phyloP scores from a whole-genome alignment of 1,140 invertebrate genomes.

The Rhagoletis zephyria region DNA sequence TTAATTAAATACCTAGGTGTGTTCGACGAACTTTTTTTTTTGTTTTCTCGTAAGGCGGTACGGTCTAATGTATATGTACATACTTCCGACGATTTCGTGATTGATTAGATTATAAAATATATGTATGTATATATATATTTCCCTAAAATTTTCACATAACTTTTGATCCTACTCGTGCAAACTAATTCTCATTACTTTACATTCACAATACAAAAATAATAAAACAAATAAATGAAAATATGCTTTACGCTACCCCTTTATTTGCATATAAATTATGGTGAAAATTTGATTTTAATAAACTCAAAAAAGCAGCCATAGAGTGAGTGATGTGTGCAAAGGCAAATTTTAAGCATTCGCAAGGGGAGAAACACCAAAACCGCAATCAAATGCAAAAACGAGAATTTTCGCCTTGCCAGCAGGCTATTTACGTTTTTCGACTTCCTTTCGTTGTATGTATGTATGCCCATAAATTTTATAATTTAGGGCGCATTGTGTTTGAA shows the following conservation, averaged over 20 bases:
- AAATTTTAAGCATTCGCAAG: background rate
- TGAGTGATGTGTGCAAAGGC: background rate
- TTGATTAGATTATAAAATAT: no score
- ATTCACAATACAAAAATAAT: no score
- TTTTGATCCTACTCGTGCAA: no score
- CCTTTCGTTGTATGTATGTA: background rate
- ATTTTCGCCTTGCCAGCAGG: background rate
- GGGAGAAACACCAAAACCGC: background rate
- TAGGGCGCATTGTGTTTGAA: conserved; percentile 46
- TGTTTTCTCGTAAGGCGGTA: no score
- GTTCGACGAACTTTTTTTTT: no score
- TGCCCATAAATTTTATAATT: conserved; percentile 39
- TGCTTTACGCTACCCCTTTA: background rate
- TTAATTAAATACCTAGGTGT: no score
- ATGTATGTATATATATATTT: no score
- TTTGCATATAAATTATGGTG: background rate
- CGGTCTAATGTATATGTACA: no score
- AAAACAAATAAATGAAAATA: no score
- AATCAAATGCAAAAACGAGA: background rate
- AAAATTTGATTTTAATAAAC: background rate
- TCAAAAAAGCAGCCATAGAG: background rate
- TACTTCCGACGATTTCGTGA: no score
- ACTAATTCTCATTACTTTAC: no score
- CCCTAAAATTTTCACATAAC: no score
- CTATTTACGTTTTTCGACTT: conserved; percentile 26